A percentile compares a stretch with the other conserved stretches of the same genome.
phyloP scores from a whole-genome alignment of 2,113 vertebrate species.

The Isurus oxyrinchus region DNA sequence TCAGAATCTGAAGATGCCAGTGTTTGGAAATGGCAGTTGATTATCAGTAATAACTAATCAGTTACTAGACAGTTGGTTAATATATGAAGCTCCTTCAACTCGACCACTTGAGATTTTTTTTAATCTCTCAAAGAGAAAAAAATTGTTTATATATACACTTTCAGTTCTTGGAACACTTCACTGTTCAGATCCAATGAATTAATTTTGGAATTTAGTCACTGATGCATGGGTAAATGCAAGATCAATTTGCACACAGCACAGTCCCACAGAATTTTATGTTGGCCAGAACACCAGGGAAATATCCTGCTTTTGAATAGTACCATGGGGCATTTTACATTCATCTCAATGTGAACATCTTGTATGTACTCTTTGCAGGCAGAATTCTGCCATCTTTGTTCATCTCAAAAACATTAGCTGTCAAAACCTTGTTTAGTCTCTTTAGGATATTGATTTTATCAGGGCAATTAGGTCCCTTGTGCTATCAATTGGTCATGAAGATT shows the following conservation, averaged over 20 bases:
- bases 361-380: background rate
- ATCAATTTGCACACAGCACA: background rate
- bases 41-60: background rate
- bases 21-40: background rate
- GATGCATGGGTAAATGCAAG: background rate
- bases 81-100: background rate
- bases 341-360: background rate
- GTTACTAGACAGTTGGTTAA: background rate
- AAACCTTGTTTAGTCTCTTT: background rate
- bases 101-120: background rate
- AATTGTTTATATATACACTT: background rate
- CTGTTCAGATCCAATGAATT: background rate
- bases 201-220: background rate
- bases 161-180: background rate
- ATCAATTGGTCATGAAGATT: background rate
- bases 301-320: background rate
- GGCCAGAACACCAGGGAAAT: background rate
- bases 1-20: background rate
- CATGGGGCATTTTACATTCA: background rate
- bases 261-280: background rate
- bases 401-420: background rate
- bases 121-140: background rate
- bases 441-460: background rate
- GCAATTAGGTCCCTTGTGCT: background rate
- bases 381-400: background rate